A percentile compares a stretch with the other conserved stretches of the same genome.
phyloP scores from a whole-genome alignment of 1,140 invertebrate species.

The Paracyclopina nana region DNA sequence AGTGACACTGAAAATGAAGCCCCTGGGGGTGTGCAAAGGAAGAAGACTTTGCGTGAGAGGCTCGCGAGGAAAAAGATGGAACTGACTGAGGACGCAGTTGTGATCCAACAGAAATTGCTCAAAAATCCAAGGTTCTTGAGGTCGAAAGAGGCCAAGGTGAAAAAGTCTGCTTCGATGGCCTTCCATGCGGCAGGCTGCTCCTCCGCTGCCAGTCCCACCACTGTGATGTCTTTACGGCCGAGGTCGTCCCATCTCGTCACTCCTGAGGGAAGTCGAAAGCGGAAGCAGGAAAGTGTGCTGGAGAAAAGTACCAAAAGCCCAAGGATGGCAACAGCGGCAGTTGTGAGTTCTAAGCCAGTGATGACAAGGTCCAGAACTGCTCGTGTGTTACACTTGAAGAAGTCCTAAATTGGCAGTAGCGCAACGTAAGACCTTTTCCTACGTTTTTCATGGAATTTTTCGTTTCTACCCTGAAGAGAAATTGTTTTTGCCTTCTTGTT shows the following conservation, averaged over 20 bases:
- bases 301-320: too few relatives aligned
- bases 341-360: slow-evolving; percentile 1
- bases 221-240: neutral
- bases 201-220: neutral
- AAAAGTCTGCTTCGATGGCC: neutral
- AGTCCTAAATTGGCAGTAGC: too few relatives aligned
- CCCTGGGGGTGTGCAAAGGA: neutral
- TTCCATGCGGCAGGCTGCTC: neutral
- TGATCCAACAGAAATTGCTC: too few relatives aligned
- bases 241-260: neutral
- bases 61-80: neutral
- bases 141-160: neutral
- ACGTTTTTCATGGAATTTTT: too few relatives aligned
- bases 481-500: too few relatives aligned
- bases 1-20: slow-evolving; percentile 12
- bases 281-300: neutral
- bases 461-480: too few relatives aligned
- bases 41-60: neutral
- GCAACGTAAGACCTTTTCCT: too few relatives aligned
- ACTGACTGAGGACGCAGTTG: neutral
- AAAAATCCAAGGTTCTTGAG: too few relatives aligned
- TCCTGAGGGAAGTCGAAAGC: neutral
- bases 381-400: slow-evolving; percentile 9
- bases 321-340: too few relatives aligned
- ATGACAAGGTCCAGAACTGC: slow-evolving; percentile 9